Evolutionary conservation across 2,888 invertebrate species (phyloP).

Genomic region (Dasypolia templi): DNA sequence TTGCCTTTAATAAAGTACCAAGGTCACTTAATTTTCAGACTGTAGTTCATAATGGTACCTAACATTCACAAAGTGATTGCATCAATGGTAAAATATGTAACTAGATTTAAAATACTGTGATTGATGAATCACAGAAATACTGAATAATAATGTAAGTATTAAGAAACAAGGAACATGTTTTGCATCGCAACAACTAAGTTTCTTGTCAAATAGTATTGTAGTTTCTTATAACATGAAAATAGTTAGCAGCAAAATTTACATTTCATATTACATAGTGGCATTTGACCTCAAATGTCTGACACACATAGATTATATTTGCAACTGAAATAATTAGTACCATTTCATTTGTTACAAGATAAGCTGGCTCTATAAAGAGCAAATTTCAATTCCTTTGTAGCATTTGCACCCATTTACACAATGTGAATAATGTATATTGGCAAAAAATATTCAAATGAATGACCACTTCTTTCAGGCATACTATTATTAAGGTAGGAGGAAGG

Average conservation of each 20-base stretch:
- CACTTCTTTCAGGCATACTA: not conserved
- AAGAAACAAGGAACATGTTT: not conserved
- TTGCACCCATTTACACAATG: not conserved
- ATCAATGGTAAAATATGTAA: not conserved
- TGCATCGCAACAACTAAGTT: not conserved
- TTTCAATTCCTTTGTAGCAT: not conserved
- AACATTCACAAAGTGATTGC: not conserved
- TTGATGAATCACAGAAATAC: not conserved
- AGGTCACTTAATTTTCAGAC: conserved; percentile 28
- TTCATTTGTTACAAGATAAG: not conserved
- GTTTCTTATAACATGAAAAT: conserved; percentile 3
- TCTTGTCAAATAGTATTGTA: not conserved
- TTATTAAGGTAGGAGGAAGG: not conserved
- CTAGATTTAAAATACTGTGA: not conserved
- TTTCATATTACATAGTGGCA: conserved; percentile 31
- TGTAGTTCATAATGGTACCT: not conserved
- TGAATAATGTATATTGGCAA: not conserved
- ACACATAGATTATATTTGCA: conserved; percentile 41
- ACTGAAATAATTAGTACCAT: conserved; percentile 16
- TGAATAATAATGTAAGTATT: not conserved
- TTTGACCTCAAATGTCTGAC: conserved; percentile 48
- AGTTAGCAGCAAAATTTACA: conserved; percentile 24
- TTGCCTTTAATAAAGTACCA: conserved; percentile 6
- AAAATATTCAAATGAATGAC: not conserved
- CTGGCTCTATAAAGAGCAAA: not conserved